These are phyloP conservation scores for Cyprinodon variegatus DNA, from an alignment of 2,113 vertebrate genomes.

Conservation along the genomic window DNA sequence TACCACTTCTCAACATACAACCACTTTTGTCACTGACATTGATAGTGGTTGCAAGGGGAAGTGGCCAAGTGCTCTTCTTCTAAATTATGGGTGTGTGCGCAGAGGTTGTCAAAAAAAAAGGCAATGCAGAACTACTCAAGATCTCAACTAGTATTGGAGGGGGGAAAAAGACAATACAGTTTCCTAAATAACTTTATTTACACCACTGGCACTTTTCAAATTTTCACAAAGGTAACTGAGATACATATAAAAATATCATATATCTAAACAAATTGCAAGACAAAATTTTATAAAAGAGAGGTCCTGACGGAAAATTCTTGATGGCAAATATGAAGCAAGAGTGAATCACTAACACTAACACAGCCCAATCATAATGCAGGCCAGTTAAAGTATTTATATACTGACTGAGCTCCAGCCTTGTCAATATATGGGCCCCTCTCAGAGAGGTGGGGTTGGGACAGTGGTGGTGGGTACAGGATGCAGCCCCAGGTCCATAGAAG, in stretches of 20 bases:
- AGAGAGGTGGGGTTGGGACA: slow-evolving; percentile 67
- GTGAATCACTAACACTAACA: slow-evolving; percentile 25
- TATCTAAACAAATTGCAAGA: slow-evolving; percentile 51
- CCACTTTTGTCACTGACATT: background rate
- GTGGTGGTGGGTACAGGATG: slow-evolving; percentile 78
- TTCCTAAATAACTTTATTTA: slow-evolving; percentile 72
- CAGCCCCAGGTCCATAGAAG: slow-evolving; percentile 88
- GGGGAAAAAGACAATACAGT: background rate
- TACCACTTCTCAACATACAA: background rate
- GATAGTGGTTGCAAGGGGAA: background rate
- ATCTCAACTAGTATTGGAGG: background rate
- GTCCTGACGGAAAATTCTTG: background rate
- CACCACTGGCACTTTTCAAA: slow-evolving; percentile 50
- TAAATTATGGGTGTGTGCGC: background rate
- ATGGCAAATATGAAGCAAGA: slow-evolving; percentile 16
- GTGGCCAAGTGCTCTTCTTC: background rate
- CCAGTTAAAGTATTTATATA: background rate
- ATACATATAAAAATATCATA: slow-evolving; percentile 47
- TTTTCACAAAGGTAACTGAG: slow-evolving; percentile 17
- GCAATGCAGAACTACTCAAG: background rate
- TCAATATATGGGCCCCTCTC: slow-evolving; percentile 22
- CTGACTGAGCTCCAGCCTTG: background rate
- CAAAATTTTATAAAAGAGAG: slow-evolving; percentile 35
- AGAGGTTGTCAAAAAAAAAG: background rate
- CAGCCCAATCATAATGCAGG: background rate